phyloP scores from a whole-genome alignment of 2,888 invertebrate species.

The Cerastoderma edule region DNA sequence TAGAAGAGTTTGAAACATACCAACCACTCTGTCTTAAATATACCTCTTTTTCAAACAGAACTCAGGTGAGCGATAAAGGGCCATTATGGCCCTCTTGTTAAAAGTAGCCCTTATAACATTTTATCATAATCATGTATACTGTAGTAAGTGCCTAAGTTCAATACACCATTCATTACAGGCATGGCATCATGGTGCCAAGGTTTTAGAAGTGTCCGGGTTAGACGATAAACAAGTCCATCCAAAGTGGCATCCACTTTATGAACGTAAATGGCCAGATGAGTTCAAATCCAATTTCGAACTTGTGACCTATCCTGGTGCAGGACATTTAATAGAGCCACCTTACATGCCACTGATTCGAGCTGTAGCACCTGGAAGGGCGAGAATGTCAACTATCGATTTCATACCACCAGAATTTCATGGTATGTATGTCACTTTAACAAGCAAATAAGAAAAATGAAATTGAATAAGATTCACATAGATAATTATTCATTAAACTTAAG shows the following conservation, averaged over 20 bases:
- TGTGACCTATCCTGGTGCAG: slow-evolving; percentile 42
- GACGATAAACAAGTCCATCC: slow-evolving; percentile 54
- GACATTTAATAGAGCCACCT: slow-evolving; percentile 55
- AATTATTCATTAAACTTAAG: no score
- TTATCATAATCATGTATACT: neutral
- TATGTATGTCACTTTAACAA: no score
- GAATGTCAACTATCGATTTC: slow-evolving; percentile 25
- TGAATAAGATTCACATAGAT: no score
- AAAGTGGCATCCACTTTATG: slow-evolving; percentile 30
- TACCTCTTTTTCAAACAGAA: neutral
- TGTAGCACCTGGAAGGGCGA: slow-evolving; percentile 28
- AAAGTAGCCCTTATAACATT: neutral
- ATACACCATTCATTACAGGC: slow-evolving; percentile 29
- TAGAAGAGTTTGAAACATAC: neutral
- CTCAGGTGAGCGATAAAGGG: neutral
- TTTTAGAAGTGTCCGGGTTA: slow-evolving; percentile 43
- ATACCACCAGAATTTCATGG: slow-evolving; percentile 46
- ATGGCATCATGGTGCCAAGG: slow-evolving; percentile 57
- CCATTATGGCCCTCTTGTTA: neutral
- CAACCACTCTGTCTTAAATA: neutral
- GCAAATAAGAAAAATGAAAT: no score
- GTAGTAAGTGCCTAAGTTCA: no score
- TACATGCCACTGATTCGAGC: slow-evolving; percentile 42
- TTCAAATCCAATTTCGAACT: slow-evolving; percentile 36
- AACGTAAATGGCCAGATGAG: slow-evolving; percentile 33